These are phyloP conservation scores for Campoletis sonorensis DNA, from an alignment of 1,140 invertebrate species.

Conservation along the genomic window DNA sequence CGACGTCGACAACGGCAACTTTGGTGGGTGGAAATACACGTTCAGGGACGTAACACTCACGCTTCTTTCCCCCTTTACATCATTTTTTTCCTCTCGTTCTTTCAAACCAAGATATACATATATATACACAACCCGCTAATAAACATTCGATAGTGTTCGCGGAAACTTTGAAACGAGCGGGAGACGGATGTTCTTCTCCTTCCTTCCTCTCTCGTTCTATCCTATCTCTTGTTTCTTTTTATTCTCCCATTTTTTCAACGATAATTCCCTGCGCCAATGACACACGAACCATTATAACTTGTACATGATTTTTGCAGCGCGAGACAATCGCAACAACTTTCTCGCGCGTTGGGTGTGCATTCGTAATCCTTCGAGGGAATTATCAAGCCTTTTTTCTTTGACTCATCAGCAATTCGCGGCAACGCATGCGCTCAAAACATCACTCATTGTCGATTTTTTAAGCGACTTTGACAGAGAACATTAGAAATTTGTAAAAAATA, in stretches of 20 bases:
- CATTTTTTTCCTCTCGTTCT: conserved; percentile 11
- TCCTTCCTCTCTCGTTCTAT: too few species aligned
- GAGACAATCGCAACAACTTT: background rate
- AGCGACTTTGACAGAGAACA: background rate
- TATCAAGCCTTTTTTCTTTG: too few species aligned
- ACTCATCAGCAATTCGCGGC: background rate
- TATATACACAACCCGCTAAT: background rate
- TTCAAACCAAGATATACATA: background rate
- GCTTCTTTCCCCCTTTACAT: conserved; percentile 20
- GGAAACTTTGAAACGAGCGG: background rate
- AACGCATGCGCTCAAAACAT: background rate
- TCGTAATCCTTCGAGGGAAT: too few species aligned
- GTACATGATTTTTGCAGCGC: background rate
- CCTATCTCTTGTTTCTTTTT: background rate
- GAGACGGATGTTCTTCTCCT: background rate
- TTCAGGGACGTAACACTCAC: conserved; percentile 49
- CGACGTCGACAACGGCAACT: conserved; percentile 26
- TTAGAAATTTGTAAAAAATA: background rate
- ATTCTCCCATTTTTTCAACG: background rate
- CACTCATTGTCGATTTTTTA: background rate
- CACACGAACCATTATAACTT: background rate
- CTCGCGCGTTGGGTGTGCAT: background rate
- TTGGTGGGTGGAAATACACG: conserved; percentile 51
- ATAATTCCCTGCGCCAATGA: background rate
- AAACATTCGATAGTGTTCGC: background rate